Conservation (phyloP, 2,888 invertebrate genomes). For the Leucozona laternaria region DNA sequence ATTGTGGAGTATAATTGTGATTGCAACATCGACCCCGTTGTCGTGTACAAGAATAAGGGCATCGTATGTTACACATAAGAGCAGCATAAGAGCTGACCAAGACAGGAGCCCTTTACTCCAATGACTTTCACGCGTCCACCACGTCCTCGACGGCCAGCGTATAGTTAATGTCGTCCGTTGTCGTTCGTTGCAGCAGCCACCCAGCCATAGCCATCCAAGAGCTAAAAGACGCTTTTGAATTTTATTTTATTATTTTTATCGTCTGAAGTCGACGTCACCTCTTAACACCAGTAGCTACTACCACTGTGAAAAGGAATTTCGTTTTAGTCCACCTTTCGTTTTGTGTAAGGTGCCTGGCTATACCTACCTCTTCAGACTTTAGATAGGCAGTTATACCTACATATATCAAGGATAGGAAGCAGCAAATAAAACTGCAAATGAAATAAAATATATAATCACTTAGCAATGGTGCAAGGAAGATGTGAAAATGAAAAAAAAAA, state of each 20-base stretch:
- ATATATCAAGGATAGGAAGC: constrained; percentile 20
- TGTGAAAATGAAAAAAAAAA: not conserved
- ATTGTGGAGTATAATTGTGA: constrained; percentile 56
- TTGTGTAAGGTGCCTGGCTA: constrained; percentile 28
- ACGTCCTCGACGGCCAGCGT: not conserved
- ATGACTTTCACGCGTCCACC: constrained; percentile 47
- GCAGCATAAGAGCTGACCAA: not conserved
- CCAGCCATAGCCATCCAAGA: not conserved
- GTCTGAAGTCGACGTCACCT: constrained; percentile 45
- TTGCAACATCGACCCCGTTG: constrained; percentile 47
- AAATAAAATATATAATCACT: constrained; percentile 45
- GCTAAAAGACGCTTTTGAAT: constrained; percentile 2
- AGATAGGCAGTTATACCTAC: not conserved
- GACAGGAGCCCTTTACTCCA: constrained; percentile 35
- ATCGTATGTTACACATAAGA: constrained; percentile 40
- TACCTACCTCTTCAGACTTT: constrained; percentile 9
- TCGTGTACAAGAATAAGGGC: constrained; percentile 47
- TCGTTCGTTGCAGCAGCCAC: constrained; percentile 16
- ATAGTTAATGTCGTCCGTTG: not conserved
- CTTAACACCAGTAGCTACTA: constrained; percentile 68
- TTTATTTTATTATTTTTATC: constrained; percentile 57
- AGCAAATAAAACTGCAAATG: constrained; percentile 33
- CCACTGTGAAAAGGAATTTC: constrained; percentile 29
- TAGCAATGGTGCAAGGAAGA: constrained; percentile 5
- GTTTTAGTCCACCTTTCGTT: constrained; percentile 42